These are phyloP conservation scores for Hydraecia micacea DNA, from an alignment of 2,888 invertebrate genomes.

Conservation along the genomic window DNA sequence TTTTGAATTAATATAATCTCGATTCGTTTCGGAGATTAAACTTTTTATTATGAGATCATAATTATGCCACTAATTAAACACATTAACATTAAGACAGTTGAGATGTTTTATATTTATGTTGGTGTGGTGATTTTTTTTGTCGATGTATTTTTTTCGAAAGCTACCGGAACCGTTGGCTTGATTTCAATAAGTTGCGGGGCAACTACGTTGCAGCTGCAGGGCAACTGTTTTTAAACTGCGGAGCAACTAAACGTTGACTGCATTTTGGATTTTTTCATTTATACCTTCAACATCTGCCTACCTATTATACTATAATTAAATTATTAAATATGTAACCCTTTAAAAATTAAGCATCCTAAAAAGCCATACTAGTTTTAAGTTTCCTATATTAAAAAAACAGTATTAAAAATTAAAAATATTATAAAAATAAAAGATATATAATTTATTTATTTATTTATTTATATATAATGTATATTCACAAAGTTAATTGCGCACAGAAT, in stretches of 20 bases:
- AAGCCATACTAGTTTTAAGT: slow-evolving; percentile 58
- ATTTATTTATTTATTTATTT: too few species aligned
- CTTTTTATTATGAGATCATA: background rate
- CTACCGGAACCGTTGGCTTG: background rate
- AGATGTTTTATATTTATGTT: too few species aligned
- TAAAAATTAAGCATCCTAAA: slow-evolving; percentile 30
- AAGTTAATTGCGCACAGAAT: slow-evolving; percentile 71
- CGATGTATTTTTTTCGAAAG: background rate
- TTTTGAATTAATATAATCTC: background rate
- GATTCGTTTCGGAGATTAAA: background rate
- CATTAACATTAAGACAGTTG: too few species aligned
- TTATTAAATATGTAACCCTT: background rate
- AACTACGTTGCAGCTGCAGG: background rate
- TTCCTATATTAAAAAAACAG: slow-evolving; percentile 51
- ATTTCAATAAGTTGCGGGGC: slow-evolving; percentile 7
- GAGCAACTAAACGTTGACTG: slow-evolving; percentile 1
- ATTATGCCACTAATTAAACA: background rate
- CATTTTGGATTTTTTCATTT: background rate
- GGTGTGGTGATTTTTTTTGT: background rate
- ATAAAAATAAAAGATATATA: slow-evolving; percentile 13
- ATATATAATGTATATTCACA: slow-evolving; percentile 62
- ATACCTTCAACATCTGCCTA: background rate
- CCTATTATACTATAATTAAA: slow-evolving; percentile 2
- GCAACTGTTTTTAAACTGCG: slow-evolving; percentile 12
- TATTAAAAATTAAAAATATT: slow-evolving; percentile 50